Conservation (phyloP, 2,797 vertebrate genomes). For the Peromyscus melanophrys region DNA sequence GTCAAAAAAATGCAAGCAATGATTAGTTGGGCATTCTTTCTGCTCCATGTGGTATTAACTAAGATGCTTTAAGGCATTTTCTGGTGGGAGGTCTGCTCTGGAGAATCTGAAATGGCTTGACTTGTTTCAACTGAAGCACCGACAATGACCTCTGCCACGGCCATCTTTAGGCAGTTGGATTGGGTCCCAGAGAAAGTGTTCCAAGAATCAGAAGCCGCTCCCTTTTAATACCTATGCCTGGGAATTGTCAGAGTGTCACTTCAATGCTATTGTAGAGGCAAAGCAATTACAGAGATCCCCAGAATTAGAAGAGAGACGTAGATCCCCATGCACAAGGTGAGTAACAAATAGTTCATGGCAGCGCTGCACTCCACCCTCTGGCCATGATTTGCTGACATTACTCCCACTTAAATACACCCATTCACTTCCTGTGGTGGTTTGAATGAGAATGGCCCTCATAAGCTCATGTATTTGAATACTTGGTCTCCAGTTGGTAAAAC, state of each 20-base stretch:
- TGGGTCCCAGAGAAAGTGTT: background rate
- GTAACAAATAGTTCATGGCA: background rate
- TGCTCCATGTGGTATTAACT: background rate
- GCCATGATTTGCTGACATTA: background rate
- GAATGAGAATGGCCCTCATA: background rate
- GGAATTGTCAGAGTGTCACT: background rate
- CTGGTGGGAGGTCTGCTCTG: background rate
- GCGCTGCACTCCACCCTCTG: background rate
- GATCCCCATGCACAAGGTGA: background rate
- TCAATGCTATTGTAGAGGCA: background rate
- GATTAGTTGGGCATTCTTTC: background rate
- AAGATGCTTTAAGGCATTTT: background rate
- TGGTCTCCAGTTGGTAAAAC: too few relatives aligned
- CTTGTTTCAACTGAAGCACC: background rate
- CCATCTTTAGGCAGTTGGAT: background rate
- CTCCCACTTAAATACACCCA: background rate
- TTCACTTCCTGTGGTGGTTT: background rate
- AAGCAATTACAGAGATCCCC: background rate
- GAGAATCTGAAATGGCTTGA: background rate
- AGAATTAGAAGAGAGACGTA: background rate
- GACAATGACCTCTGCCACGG: background rate
- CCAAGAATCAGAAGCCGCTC: background rate
- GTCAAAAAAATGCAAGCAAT: slow-evolving; percentile 1
- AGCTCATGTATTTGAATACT: too few relatives aligned
- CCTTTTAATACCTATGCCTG: background rate